These are phyloP conservation scores for Deilephila elpenor DNA, from an alignment of 2,888 invertebrate genomes.

Conservation along the genomic window DNA sequence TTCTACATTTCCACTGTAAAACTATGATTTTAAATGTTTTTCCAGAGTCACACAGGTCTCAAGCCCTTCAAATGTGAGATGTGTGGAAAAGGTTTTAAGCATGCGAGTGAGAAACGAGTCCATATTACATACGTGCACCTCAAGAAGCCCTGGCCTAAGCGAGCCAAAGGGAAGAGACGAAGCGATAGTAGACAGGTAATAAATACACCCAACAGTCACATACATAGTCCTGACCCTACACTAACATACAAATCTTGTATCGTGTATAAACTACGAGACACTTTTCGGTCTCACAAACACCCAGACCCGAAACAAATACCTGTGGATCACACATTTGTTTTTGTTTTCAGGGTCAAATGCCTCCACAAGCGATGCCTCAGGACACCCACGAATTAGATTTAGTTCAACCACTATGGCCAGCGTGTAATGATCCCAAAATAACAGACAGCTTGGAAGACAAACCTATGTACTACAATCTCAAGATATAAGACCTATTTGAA, in stretches of 20 bases:
- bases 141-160: conserved; percentile 32
- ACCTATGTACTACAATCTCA: conserved; percentile 7
- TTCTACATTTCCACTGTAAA: too few relatives aligned
- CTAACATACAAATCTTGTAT: too few relatives aligned
- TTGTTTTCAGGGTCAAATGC: background rate
- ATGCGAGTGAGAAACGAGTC: conserved; percentile 26
- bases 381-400: background rate
- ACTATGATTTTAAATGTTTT: background rate
- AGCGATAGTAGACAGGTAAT: conserved; percentile 13
- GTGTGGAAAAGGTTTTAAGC: conserved; percentile 34
- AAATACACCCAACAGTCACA: too few relatives aligned
- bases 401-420: conserved; percentile 2
- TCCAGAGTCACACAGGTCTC: conserved; percentile 30
- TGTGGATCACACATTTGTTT: too few relatives aligned
- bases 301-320: too few relatives aligned
- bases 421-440: conserved; percentile 10
- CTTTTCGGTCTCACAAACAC: too few relatives aligned
- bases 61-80: conserved; percentile 33
- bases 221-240: too few relatives aligned
- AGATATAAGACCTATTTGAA: background rate
- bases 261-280: too few relatives aligned
- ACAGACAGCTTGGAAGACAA: background rate
- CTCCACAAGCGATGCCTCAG: background rate
- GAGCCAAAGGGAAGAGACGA: conserved; percentile 13
- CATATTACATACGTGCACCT: conserved; percentile 29